phyloP scores from a whole-genome alignment of 2,113 vertebrate genomes.

The Malurus alboscapulatus region DNA sequence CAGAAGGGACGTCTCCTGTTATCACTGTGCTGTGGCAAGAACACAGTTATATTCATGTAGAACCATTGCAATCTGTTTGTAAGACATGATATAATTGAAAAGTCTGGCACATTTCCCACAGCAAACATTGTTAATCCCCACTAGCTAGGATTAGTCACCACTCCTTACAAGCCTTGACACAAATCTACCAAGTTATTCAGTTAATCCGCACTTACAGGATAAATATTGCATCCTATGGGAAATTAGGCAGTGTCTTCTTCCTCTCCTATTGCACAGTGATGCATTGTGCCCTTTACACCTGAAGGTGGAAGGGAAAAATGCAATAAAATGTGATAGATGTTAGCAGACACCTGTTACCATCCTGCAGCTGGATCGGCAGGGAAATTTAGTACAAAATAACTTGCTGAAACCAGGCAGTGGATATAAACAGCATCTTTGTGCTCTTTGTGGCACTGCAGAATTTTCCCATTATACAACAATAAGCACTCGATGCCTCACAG shows the following conservation, averaged over 20 bases:
- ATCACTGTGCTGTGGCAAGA: background rate
- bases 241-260: conserved; percentile 21
- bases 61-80: conserved; percentile 15
- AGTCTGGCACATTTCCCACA: conserved; percentile 56
- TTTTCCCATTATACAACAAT: background rate
- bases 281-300: conserved; percentile 4
- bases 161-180: conserved; percentile 65
- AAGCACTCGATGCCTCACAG: background rate
- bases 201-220: conserved; percentile 57
- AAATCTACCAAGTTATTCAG: conserved; percentile 63
- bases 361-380: conserved; percentile 20
- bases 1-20: background rate
- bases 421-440: background rate
- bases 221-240: conserved; percentile 63
- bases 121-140: conserved; percentile 65
- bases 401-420: background rate
- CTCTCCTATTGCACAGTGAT: conserved; percentile 2
- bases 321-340: conserved; percentile 30
- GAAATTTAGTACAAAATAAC: background rate
- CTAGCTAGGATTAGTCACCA: conserved; percentile 66
- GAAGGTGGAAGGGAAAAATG: background rate
- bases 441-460: background rate
- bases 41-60: background rate
- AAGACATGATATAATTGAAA: conserved; percentile 59
- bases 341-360: conserved; percentile 5